Evolutionary conservation across 2,113 vertebrate species (phyloP), one percentile per base, ranked within the genome.

Genomic region (Ovis canadensis): DNA sequence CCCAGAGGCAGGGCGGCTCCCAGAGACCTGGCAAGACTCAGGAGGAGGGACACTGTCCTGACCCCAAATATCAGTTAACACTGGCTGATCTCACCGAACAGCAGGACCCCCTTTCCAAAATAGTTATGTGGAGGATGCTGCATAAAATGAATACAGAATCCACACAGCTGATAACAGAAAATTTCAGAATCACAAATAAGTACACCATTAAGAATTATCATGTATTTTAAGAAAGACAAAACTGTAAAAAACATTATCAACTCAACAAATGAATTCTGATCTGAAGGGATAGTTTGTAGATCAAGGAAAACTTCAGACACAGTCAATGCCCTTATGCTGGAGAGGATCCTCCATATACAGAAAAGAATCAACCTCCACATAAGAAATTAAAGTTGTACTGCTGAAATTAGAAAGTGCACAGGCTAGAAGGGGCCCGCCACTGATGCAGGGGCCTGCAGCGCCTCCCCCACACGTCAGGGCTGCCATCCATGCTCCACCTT

Each of bases 171-270:
- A 31, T 48, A 84, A 82, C 7, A 52, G n/a, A 43, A 67, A 86
- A 74, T 43, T 21, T 94, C 36, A 95, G 27, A 82, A 91, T 77
- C 29, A 96, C 93, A 93, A n/a, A 85, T 50, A 45, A 91, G 23
- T 19, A 77, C 5, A 45, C 23, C n/a, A 40, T 45, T 16, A 82
- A 96, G 71, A 86, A 82, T 83, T 55, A 82, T 9, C 48, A 91
- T 45, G 55, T 33, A 74, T 29, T 1, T 74, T 27, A 78, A 67
- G 85, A 83, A 89, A 77, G 33, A 85, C 0, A 82, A 81, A 59
- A 59, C 3, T n/a, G 84, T 91, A 93, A 85, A 43, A 88, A 17
- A 27, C 31, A 19, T 40, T 40, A 60, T 33, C 11, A 91, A 84
- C 7, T 52, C 59, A 97, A 90, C 45, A 87, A 74, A 40, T 67